Evolutionary conservation across 2,888 invertebrate species (phyloP).

Genomic region (Agrenia bidenticulata): DNA sequence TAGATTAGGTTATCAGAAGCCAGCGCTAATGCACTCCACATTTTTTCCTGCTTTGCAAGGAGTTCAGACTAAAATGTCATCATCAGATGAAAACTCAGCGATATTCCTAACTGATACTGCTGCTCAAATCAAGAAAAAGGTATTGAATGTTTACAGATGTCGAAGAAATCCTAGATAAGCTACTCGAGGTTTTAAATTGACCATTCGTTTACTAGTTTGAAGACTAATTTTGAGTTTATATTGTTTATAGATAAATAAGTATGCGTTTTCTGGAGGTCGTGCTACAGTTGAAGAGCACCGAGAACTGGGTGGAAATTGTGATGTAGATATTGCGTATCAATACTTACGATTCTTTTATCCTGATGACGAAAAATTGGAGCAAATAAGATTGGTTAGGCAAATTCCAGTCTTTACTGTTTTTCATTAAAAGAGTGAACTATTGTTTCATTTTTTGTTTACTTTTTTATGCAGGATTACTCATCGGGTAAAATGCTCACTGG

Average conservation of each 20-base stretch:
- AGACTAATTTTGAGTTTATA: neutral
- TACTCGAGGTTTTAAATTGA: neutral
- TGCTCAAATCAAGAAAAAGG: conserved; percentile 94
- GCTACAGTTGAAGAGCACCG: conserved; percentile 91
- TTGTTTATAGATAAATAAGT: conserved; percentile 73
- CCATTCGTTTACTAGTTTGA: too few species aligned
- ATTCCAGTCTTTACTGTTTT: too few species aligned
- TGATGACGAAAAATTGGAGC: conserved; percentile 80
- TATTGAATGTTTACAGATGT: conserved; percentile 55
- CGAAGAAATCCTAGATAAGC: neutral
- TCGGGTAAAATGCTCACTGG: conserved; percentile 90
- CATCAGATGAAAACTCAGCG: conserved; percentile 89
- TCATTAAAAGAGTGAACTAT: neutral
- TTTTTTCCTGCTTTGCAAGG: conserved; percentile 96
- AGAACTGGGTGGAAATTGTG: conserved; percentile 87
- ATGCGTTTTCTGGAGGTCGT: conserved; percentile 97
- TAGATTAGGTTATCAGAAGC: conserved; percentile 80
- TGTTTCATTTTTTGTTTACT: conserved; percentile 7
- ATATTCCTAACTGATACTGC: conserved; percentile 93
- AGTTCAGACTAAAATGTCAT: conserved; percentile 97
- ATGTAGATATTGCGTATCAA: conserved; percentile 92
- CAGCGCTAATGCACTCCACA: conserved; percentile 79
- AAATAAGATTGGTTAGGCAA: conserved; percentile 66
- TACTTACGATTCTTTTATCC: conserved; percentile 93
- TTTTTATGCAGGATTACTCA: conserved; percentile 68